Percentiles rank a stretch among this genome's conserved stretches.
These are phyloP conservation scores for Onychostoma macrolepis DNA, from an alignment of 2,113 vertebrate genomes.

Conservation along the genomic window DNA sequence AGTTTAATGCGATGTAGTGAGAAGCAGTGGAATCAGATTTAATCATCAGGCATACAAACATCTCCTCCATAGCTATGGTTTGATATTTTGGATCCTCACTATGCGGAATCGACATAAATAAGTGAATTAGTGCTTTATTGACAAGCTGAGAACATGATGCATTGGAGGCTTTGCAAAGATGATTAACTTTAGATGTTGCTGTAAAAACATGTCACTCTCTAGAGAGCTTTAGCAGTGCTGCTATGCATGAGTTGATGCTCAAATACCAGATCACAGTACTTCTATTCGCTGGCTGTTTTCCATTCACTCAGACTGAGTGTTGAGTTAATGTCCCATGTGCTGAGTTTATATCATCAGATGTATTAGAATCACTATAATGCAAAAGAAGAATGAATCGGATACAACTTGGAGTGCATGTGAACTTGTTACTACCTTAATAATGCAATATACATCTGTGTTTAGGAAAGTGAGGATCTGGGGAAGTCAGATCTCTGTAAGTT, in stretches of 20 bases:
- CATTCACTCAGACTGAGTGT: neutral
- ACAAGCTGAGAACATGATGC: constrained; percentile 34
- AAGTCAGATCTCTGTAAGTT: neutral
- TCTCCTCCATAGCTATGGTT: neutral
- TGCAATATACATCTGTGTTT: neutral
- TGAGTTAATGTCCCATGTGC: constrained; percentile 15
- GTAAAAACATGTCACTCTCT: constrained; percentile 15
- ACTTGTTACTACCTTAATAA: neutral
- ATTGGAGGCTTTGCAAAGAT: constrained; percentile 42
- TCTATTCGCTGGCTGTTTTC: neutral
- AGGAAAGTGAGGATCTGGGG: neutral
- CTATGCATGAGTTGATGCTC: constrained; percentile 28
- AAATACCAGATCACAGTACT: neutral
- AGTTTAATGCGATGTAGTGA: constrained; percentile 9
- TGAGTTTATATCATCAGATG: neutral
- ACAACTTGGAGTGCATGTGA: neutral
- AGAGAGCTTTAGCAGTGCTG: constrained; percentile 9
- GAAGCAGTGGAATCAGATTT: constrained; percentile 25
- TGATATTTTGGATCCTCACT: constrained; percentile 32
- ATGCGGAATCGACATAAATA: constrained; percentile 41
- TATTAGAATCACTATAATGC: neutral
- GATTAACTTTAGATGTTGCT: constrained; percentile 49
- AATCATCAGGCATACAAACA: constrained; percentile 11
- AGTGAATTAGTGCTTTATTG: constrained; percentile 48
- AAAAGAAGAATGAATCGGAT: neutral